A percentile compares a stretch with the other conserved stretches of the same genome.
These are phyloP conservation scores for Crossaster papposus DNA, from an alignment of 53 echinoderm and acorn worm species.

Conservation along the genomic window DNA sequence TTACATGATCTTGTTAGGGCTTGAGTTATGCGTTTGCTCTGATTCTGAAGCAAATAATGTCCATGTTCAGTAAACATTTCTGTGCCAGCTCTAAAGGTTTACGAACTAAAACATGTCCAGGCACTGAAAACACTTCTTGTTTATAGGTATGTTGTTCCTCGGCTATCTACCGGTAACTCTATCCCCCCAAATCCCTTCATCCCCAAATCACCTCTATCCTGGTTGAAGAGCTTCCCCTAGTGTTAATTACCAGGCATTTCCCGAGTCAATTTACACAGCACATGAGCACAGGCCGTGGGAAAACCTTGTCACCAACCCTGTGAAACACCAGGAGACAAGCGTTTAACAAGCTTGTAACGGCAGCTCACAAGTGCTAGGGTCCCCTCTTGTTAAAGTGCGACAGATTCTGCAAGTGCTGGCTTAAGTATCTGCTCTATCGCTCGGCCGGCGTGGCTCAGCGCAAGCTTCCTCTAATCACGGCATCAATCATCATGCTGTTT, in stretches of 20 bases:
- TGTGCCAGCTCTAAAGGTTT: too few species aligned
- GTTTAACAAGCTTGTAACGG: conserved; percentile 27
- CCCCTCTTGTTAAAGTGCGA: not conserved
- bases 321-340: not conserved
- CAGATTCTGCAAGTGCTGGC: not conserved
- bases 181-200: too few species aligned
- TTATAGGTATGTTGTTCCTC: too few species aligned
- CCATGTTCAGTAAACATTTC: too few species aligned
- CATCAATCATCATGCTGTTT: not conserved
- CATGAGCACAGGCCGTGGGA: not conserved
- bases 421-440: not conserved
- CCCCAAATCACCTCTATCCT: too few species aligned
- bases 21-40: too few species aligned
- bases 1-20: not conserved
- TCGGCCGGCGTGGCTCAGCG: not conserved
- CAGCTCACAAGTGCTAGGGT: conserved; percentile 27
- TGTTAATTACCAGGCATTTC: conserved; percentile 38
- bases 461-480: not conserved
- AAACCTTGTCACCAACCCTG: not conserved
- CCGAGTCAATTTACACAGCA: not conserved
- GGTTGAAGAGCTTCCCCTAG: too few species aligned
- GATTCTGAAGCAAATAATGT: too few species aligned
- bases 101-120: too few species aligned
- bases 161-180: too few species aligned
- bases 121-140: too few species aligned